phyloP scores from a whole-genome alignment of 2,797 vertebrate species.

The Coccyzus lansbergi region DNA sequence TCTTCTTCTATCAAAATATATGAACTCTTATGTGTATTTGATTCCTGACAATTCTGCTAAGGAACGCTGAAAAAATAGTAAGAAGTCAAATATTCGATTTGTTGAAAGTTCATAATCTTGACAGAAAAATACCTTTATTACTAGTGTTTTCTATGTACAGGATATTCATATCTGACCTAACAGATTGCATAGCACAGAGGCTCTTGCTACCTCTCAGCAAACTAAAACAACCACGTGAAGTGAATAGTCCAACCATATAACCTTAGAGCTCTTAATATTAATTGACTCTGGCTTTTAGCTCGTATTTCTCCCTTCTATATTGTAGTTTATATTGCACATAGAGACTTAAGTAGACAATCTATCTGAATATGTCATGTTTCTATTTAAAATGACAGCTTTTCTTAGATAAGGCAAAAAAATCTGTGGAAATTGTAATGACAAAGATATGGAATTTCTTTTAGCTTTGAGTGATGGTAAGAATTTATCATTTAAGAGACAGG shows the following conservation, averaged over 20 bases:
- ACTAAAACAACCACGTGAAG: background rate
- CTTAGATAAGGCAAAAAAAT: conserved; percentile 34
- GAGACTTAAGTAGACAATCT: conserved; percentile 34
- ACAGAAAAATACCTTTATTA: background rate
- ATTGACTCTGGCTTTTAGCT: background rate
- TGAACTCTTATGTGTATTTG: background rate
- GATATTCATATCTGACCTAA: background rate
- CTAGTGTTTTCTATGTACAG: background rate
- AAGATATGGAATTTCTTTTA: conserved; percentile 17
- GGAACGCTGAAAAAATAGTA: background rate
- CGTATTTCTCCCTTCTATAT: background rate
- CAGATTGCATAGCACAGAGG: background rate
- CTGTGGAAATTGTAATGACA: conserved; percentile 7
- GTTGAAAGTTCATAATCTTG: background rate
- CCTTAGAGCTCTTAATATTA: background rate
- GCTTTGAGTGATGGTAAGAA: conserved; percentile 45
- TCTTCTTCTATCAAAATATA: background rate
- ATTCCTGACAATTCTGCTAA: background rate
- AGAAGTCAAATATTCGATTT: background rate
- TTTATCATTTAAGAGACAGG: conserved; percentile 45
- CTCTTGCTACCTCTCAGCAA: background rate
- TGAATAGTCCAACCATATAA: background rate
- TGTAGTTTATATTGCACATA: background rate
- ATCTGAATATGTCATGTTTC: background rate
- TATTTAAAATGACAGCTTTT: conserved; percentile 41